These are phyloP conservation scores for Schizothorax lantsangensis DNA, from an alignment of 2,797 vertebrate species.

Conservation along the genomic window DNA sequence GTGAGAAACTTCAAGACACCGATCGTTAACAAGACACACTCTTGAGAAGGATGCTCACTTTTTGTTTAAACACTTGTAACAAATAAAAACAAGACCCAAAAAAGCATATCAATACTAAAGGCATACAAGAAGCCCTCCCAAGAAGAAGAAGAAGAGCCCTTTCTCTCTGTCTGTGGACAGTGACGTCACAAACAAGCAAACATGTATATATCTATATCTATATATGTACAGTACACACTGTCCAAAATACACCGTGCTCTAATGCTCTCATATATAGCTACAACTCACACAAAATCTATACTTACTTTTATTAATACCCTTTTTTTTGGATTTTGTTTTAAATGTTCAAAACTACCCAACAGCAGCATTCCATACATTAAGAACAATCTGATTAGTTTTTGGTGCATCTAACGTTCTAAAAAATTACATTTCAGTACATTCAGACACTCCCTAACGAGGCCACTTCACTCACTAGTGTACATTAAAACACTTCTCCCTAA, in stretches of 20 bases:
- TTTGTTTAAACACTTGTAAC: slow-evolving; percentile 67
- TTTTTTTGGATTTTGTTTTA: neutral
- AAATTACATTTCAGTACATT: slow-evolving; percentile 67
- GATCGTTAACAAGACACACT: slow-evolving; percentile 42
- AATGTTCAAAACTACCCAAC: slow-evolving; percentile 16
- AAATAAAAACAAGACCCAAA: slow-evolving; percentile 66
- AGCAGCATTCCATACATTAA: slow-evolving; percentile 74
- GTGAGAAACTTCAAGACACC: slow-evolving; percentile 19
- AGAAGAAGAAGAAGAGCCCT: slow-evolving; percentile 36
- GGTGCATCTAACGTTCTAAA: slow-evolving; percentile 58
- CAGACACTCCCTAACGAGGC: slow-evolving; percentile 33
- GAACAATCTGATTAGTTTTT: slow-evolving; percentile 63
- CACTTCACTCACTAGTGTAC: slow-evolving; percentile 27
- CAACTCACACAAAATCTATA: slow-evolving; percentile 34
- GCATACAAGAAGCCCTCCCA: slow-evolving; percentile 53
- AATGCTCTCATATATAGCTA: slow-evolving; percentile 45
- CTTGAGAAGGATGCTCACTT: slow-evolving; percentile 49
- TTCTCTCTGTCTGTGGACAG: slow-evolving; percentile 76
- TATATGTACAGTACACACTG: slow-evolving; percentile 45
- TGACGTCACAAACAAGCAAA: slow-evolving; percentile 65
- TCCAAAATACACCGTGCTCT: slow-evolving; percentile 7
- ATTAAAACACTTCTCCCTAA: neutral
- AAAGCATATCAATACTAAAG: slow-evolving; percentile 65
- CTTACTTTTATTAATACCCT: neutral
- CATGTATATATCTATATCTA: slow-evolving; percentile 30